A percentile compares a stretch with the other conserved stretches of the same genome.
phyloP scores from a whole-genome alignment of 2,113 vertebrate genomes.

The Dromas ardeola region DNA sequence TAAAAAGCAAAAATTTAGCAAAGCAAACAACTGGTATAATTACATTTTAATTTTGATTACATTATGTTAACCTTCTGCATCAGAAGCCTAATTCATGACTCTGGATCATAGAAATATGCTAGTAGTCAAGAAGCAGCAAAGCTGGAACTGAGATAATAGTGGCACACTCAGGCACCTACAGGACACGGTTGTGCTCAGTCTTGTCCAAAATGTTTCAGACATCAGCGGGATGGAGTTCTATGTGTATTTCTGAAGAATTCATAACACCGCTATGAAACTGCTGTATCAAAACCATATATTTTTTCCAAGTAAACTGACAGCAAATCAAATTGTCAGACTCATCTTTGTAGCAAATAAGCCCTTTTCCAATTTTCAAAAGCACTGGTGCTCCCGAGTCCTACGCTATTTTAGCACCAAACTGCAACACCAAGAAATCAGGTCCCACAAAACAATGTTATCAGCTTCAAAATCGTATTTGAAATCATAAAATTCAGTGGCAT shows the following conservation, averaged over 20 bases:
- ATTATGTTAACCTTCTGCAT: neutral
- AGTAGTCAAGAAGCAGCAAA: neutral
- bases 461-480: neutral
- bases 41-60: neutral
- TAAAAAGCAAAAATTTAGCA: neutral
- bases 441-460: neutral
- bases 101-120: neutral
- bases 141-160: neutral
- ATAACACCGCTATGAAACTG: neutral
- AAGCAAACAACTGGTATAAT: neutral
- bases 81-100: neutral
- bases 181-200: neutral
- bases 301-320: neutral
- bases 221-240: neutral
- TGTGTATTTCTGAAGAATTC: neutral
- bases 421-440: neutral
- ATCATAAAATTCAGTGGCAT: neutral
- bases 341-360: neutral
- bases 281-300: neutral
- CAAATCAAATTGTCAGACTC: neutral
- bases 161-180: neutral
- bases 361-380: neutral
- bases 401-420: neutral
- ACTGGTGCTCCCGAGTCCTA: neutral
- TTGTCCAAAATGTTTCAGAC: neutral